These are phyloP conservation scores for Rana temporaria DNA, from an alignment of 2,113 vertebrate species.

Conservation along the genomic window DNA sequence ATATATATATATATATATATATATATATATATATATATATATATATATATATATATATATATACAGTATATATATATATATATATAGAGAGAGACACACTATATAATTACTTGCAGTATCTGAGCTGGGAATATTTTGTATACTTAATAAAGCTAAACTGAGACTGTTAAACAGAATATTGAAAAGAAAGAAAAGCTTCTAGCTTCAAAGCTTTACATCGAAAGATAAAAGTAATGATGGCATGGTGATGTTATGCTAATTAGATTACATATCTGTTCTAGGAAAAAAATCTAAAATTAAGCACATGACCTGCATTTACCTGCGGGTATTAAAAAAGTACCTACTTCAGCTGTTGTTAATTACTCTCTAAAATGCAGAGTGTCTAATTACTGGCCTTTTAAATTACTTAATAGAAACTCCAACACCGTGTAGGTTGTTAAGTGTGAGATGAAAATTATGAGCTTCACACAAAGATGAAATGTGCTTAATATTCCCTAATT, in stretches of 20 bases:
- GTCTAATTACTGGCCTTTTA: constrained; percentile 54
- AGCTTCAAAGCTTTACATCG: not conserved
- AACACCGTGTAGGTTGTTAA: constrained; percentile 54
- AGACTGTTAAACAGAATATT: too few relatives aligned
- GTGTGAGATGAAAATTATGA: constrained; percentile 50
- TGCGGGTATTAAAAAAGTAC: constrained; percentile 53
- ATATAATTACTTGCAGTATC: too few relatives aligned
- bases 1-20: too few relatives aligned
- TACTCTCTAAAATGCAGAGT: constrained; percentile 47
- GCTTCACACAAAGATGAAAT: constrained; percentile 51
- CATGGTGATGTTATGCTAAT: constrained; percentile 30
- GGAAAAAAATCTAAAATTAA: constrained; percentile 36
- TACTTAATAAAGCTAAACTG: too few relatives aligned
- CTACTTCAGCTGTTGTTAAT: constrained; percentile 55
- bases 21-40: too few relatives aligned
- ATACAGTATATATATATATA: too few relatives aligned
- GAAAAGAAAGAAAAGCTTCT: too few relatives aligned
- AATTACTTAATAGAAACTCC: constrained; percentile 56
- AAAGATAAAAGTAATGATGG: constrained; percentile 33
- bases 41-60: too few relatives aligned
- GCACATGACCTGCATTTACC: constrained; percentile 52
- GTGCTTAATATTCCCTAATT: constrained; percentile 55
- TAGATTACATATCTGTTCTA: constrained; percentile 43
- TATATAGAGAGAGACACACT: too few relatives aligned
- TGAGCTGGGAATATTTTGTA: too few relatives aligned